Base-by-base conservation (phyloP, 2,113 vertebrate species). In the Aptenodytes forsteri region DNA sequence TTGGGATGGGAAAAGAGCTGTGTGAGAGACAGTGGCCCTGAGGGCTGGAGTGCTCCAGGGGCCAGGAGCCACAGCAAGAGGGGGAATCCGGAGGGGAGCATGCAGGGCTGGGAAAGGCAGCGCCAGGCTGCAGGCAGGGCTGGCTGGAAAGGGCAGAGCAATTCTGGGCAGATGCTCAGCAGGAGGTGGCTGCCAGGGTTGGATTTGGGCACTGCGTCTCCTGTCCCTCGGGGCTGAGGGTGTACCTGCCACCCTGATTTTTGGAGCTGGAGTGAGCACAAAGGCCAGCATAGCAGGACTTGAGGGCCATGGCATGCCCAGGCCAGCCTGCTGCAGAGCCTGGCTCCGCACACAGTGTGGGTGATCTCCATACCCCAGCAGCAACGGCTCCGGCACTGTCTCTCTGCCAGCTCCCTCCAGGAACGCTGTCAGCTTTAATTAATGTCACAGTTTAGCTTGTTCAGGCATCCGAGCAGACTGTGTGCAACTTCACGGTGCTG, bases 361-460 rank as follows among this genome's bases (percentile, higher is more conserved):
- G 50, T 26, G 49, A 46, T 65, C 20, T 13, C 34, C 3, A 3
- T 85, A 40, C 32, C 75, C 54, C 59, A 73, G 83, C 58, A 94
- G 49, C 92, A 65, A 83, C 5, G 3, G 77, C 86, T 94, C 87
- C 6, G 4, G 47, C 2, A 16, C 87, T 78, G 61, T 42, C 5
- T 26, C 73, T 95, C 78, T 87, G 90, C 88, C 7, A 4, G 50
- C 52, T 97, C 84, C 91, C 93, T 91, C 84, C 73, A 91, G 87
- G 91, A 94, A 71, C 1, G 2, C 84, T 90, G 96, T 97, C 97
- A 87, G 81, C 66, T 85, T 62, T 59, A 83, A 95, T 97, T 89
- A 97, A 65, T 46, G 61, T 97, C 93, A 93, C 78, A n/a, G 34
- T 79, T 84, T 56, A 94, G 84, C 90, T 91, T 89, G 91, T 77